These are phyloP conservation scores for Chymomyza costata DNA, from an alignment of 1,140 invertebrate genomes.

Conservation along the genomic window DNA sequence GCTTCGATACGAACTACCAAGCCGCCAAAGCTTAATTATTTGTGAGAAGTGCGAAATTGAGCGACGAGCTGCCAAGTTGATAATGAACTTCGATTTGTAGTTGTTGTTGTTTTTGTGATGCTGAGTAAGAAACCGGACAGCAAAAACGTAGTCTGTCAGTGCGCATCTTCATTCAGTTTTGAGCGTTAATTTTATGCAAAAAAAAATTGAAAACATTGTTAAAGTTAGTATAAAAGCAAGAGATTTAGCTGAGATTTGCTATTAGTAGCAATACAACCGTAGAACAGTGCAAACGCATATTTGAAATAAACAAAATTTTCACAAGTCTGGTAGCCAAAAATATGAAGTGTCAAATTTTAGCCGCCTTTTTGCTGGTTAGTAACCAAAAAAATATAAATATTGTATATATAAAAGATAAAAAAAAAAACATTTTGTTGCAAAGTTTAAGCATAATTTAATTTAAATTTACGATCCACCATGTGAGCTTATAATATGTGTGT, in stretches of 20 bases:
- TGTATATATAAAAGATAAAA: too few species aligned
- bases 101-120: slow-evolving; percentile 22
- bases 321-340: slow-evolving; percentile 18
- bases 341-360: slow-evolving; percentile 70
- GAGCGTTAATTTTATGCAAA: slow-evolving; percentile 58
- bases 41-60: slow-evolving; percentile 65
- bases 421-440: too few species aligned
- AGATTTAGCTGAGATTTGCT: slow-evolving; percentile 37
- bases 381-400: slow-evolving; percentile 1
- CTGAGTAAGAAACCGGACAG: slow-evolving; percentile 71
- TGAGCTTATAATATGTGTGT: too few species aligned
- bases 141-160: slow-evolving; percentile 1
- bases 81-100: slow-evolving; percentile 58
- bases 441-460: too few species aligned
- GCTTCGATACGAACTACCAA: slow-evolving; percentile 15
- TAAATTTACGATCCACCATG: background rate
- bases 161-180: slow-evolving; percentile 62
- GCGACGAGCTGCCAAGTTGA: slow-evolving; percentile 25
- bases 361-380: slow-evolving; percentile 66
- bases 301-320: slow-evolving; percentile 23
- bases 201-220: slow-evolving; percentile 31
- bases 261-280: slow-evolving; percentile 46
- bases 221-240: slow-evolving; percentile 63
- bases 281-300: slow-evolving; percentile 30
- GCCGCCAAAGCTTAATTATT: background rate